Evolutionary conservation across 2,113 vertebrate species (phyloP), one percentile per base, ranked within the genome.

Genomic region (Sylvia atricapilla): DNA sequence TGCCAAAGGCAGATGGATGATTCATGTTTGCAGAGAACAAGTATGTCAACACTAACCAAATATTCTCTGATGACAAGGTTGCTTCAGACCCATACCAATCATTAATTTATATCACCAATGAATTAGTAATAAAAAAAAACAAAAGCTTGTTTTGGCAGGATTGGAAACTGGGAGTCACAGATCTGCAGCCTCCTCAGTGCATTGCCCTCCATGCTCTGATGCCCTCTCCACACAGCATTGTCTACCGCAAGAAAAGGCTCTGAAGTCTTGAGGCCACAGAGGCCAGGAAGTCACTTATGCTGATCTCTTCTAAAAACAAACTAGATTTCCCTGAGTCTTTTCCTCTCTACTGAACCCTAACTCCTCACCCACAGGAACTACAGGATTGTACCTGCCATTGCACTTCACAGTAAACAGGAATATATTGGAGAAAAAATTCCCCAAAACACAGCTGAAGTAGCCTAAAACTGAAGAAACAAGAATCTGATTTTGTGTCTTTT

Each of bases 21-120:
- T 90, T 93, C 78, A 74, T 59, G 79, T 80, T 95, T 63, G 63
- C 73, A 74, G 27, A 63, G 79, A 88, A 90, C 47, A 80, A 95
- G 55, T 56, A 84, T 78, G 82, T 93, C 93, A 96, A 92, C 90
- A 76, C 50, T 77, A 94, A 86, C 82, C 74, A 92, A 93, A 92
- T 75, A 94, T 35, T 78, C 80, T 67, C 77, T 83, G 64, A 78
- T 78, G 68, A 78, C 68, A 75, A 87, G 73, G 85, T 58, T 93
- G 66, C 88, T 90, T 93, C 83, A 93, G 60, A 94, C 35, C 20
- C 47, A 31, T 37, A 93, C 55, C 35, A 55, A 74, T 70, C 52
- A 60, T 77, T 86, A 92, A 86, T 86, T 95, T 94, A 21, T 66
- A 90, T 64, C 56, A 81, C 37, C 47, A 81, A 18, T 78, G 60